These are phyloP conservation scores for Oasisia sp. DNA, from an alignment of 2,888 invertebrate species.

Conservation along the genomic window DNA sequence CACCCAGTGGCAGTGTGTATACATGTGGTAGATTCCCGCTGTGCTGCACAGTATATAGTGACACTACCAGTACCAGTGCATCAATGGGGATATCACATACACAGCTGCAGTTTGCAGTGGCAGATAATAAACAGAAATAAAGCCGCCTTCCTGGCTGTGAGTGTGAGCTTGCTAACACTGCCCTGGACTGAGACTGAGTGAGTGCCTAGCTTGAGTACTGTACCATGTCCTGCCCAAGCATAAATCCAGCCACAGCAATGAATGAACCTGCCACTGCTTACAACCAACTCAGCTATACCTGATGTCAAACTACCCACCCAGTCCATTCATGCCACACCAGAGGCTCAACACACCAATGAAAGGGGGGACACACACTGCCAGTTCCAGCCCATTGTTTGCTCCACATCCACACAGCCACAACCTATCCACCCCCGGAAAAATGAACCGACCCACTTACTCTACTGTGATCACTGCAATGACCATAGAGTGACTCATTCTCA, in stretches of 20 bases:
- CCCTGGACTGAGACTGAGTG: background rate
- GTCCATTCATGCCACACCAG: background rate
- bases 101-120: background rate
- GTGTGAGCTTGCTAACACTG: background rate
- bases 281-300: background rate
- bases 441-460: background rate
- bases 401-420: background rate
- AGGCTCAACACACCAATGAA: background rate
- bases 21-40: background rate
- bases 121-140: conserved; percentile 9
- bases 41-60: background rate
- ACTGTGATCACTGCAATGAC: background rate
- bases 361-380: background rate
- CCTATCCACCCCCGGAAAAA: background rate
- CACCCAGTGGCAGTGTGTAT: background rate
- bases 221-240: background rate
- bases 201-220: background rate
- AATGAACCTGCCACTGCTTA: background rate
- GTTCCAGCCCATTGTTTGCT: background rate
- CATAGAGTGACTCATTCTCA: background rate
- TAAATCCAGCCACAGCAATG: background rate
- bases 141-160: background rate
- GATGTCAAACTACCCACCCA: background rate
- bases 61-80: background rate
- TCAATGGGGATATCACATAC: background rate